A percentile compares a stretch with the other conserved stretches of the same genome.
Conservation (phyloP, 1,140 invertebrate genomes). For the Eupristina koningsbergeri region DNA sequence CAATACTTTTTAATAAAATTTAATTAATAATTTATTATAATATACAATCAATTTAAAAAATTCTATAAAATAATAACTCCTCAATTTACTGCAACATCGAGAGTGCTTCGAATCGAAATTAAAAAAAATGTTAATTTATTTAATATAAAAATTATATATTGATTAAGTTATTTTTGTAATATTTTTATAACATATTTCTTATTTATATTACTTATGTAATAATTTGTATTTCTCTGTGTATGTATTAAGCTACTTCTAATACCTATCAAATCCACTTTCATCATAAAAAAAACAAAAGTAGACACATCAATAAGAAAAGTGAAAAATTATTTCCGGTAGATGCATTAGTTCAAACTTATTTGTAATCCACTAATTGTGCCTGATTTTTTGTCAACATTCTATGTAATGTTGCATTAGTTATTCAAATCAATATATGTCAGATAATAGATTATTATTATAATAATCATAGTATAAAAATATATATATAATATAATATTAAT, state of each 20-base stretch:
- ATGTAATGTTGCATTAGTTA: conserved; percentile 12
- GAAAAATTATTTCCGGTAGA: conserved; percentile 52
- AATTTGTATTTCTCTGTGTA: conserved; percentile 71
- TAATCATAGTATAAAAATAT: too few relatives aligned
- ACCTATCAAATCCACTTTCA: conserved; percentile 28
- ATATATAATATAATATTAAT: too few relatives aligned
- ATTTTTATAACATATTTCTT: conserved; percentile 41
- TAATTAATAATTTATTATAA: too few relatives aligned
- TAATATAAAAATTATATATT: too few relatives aligned
- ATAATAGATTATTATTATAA: neutral
- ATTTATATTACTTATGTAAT: conserved; percentile 72
- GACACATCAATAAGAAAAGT: neutral
- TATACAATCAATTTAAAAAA: too few relatives aligned
- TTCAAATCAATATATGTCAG: neutral
- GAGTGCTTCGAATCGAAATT: too few relatives aligned
- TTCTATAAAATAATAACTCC: too few relatives aligned
- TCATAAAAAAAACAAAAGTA: conserved; percentile 24
- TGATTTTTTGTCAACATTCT: conserved; percentile 48
- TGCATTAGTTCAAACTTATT: conserved; percentile 56
- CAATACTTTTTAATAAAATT: too few relatives aligned
- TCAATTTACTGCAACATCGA: too few relatives aligned
- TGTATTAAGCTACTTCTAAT: conserved; percentile 61
- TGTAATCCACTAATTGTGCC: conserved; percentile 57
- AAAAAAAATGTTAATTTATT: too few relatives aligned
- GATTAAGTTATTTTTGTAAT: too few relatives aligned